phyloP scores from a whole-genome alignment of 2,113 vertebrate species.

The Dendrocopos noguchii region DNA sequence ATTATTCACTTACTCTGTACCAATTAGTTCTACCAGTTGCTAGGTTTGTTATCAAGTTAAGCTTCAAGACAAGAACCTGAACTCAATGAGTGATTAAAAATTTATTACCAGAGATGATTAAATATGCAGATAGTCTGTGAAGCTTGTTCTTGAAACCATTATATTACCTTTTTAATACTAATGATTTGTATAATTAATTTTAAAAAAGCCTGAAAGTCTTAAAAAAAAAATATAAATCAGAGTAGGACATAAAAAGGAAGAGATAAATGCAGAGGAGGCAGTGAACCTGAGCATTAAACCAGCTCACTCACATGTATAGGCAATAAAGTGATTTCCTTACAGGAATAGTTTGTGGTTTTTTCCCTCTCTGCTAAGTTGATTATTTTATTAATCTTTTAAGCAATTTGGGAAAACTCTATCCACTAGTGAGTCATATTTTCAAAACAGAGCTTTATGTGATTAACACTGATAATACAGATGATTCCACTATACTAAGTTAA shows the following conservation, averaged over 20 bases:
- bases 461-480: background rate
- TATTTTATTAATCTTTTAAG: slow-evolving; percentile 55
- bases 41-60: slow-evolving; percentile 85
- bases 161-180: slow-evolving; percentile 85
- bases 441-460: slow-evolving; percentile 1
- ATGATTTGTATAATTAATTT: slow-evolving; percentile 87
- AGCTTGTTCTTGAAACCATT: slow-evolving; percentile 84
- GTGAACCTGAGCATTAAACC: slow-evolving; percentile 53
- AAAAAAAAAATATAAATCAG: slow-evolving; percentile 59
- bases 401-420: slow-evolving; percentile 48
- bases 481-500: background rate
- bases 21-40: slow-evolving; percentile 87
- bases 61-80: slow-evolving; percentile 85
- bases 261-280: slow-evolving; percentile 69
- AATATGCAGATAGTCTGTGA: slow-evolving; percentile 86
- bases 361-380: slow-evolving; percentile 33
- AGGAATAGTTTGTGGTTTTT: slow-evolving; percentile 36
- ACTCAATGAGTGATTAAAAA: slow-evolving; percentile 84
- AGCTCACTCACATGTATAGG: slow-evolving; percentile 41
- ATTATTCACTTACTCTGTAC: slow-evolving; percentile 85
- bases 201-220: slow-evolving; percentile 73
- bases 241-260: slow-evolving; percentile 68
- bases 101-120: slow-evolving; percentile 83
- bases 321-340: slow-evolving; percentile 54
- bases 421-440: background rate